Evolutionary conservation across 2,797 vertebrate genomes (phyloP).

Genomic region (Tapirus indicus): DNA sequence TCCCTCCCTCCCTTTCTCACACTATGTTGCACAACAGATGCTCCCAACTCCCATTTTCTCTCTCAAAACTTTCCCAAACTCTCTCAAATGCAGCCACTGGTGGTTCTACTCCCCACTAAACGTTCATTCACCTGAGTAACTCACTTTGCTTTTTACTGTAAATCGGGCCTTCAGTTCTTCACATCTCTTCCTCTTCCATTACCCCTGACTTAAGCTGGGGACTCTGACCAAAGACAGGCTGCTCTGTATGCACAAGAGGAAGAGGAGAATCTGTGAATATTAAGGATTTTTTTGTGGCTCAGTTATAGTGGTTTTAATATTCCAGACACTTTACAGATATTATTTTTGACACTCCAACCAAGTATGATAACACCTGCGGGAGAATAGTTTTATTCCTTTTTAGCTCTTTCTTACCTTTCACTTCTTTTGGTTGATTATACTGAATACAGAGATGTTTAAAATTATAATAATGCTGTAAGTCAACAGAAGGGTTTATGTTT

Average conservation of each 20-base stretch:
- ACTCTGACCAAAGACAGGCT: neutral
- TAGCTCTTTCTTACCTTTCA: neutral
- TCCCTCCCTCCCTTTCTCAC: neutral
- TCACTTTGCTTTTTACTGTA: neutral
- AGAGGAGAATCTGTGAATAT: neutral
- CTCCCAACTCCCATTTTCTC: neutral
- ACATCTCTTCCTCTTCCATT: neutral
- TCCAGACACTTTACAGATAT: neutral
- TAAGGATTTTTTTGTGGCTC: neutral
- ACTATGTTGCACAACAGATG: neutral
- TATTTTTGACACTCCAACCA: neutral
- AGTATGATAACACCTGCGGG: neutral
- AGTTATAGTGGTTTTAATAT: neutral
- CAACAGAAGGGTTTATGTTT: neutral
- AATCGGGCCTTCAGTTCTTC: neutral
- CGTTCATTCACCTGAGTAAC: neutral
- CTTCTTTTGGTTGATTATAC: neutral
- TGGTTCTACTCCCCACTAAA: neutral
- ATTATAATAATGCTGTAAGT: neutral
- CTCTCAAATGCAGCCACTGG: neutral
- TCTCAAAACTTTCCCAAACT: neutral
- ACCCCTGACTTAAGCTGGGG: neutral
- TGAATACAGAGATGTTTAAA: neutral
- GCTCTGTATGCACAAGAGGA: neutral
- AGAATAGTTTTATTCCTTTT: neutral